Conservation (phyloP, 2,113 vertebrate genomes). For the Protomyctophum bolini region DNA sequence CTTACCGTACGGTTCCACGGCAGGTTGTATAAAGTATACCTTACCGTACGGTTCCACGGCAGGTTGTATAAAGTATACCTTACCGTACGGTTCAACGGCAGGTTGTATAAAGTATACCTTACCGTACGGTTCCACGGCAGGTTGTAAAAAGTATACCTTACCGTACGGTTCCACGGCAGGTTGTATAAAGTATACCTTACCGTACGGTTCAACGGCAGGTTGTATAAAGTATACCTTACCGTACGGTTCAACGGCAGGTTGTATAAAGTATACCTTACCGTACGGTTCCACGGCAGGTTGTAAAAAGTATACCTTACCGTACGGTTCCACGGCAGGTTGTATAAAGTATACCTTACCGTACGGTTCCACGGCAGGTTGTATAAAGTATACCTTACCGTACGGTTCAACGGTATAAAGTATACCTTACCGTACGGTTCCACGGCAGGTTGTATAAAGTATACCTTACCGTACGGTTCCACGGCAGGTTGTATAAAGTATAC, state of each 20-base stretch:
- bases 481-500: conserved; percentile 32
- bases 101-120: conserved; percentile 26
- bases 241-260: conserved; percentile 37
- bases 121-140: conserved; percentile 34
- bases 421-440: conserved; percentile 26
- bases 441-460: conserved; percentile 36
- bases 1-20: conserved; percentile 28
- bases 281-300: conserved; percentile 39
- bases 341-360: conserved; percentile 18
- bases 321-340: conserved; percentile 41
- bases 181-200: conserved; percentile 21
- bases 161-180: conserved; percentile 35
- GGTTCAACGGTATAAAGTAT: conserved; percentile 43
- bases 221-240: conserved; percentile 23
- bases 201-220: conserved; percentile 37
- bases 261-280: conserved; percentile 21
- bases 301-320: conserved; percentile 20
- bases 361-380: conserved; percentile 43
- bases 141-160: conserved; percentile 23
- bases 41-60: conserved; percentile 29
- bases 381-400: conserved; percentile 19
- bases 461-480: conserved; percentile 28
- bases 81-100: conserved; percentile 32
- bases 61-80: conserved; percentile 32
- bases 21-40: conserved; percentile 32